A percentile compares a stretch with the other conserved stretches of the same genome.
These are phyloP conservation scores for Xanthia icteritia DNA, from an alignment of 2,888 invertebrate genomes.

Conservation along the genomic window DNA sequence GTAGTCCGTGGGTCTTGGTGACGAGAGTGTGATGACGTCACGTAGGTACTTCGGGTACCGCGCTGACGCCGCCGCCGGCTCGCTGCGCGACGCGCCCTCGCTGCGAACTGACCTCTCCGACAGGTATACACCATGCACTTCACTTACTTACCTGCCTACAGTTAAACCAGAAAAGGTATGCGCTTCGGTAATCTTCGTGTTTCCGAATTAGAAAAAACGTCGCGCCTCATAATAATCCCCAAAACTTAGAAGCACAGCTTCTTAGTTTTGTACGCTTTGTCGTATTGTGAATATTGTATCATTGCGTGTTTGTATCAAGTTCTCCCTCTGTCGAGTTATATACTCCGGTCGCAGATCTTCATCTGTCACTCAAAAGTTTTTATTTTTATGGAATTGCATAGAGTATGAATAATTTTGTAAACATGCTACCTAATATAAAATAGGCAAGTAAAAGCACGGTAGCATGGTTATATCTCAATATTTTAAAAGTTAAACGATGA, in stretches of 20 bases:
- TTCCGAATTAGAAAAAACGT: neutral
- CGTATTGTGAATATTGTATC: too few species aligned
- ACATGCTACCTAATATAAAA: neutral
- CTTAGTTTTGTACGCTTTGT: neutral
- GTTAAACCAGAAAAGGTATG: neutral
- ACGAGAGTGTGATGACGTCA: neutral
- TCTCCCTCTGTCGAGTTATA: too few species aligned
- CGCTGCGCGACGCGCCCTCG: conserved; percentile 80
- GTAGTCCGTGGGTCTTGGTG: neutral
- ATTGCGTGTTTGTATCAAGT: neutral
- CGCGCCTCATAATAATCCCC: neutral
- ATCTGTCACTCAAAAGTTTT: neutral
- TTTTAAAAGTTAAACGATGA: neutral
- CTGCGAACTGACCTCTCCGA: conserved; percentile 85
- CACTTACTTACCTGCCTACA: neutral
- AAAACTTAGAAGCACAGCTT: neutral
- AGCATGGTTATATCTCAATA: too few species aligned
- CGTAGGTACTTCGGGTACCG: conserved; percentile 71
- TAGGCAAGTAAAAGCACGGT: neutral
- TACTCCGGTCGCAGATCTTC: neutral
- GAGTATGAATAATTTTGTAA: neutral
- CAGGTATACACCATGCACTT: conserved; percentile 75
- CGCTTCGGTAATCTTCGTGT: neutral
- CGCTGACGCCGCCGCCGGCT: conserved; percentile 68
- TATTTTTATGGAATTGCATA: neutral